A percentile compares a stretch with the other conserved stretches of the same genome.
phyloP scores from a whole-genome alignment of 2,888 invertebrate genomes.

The Phaonia tiefii region DNA sequence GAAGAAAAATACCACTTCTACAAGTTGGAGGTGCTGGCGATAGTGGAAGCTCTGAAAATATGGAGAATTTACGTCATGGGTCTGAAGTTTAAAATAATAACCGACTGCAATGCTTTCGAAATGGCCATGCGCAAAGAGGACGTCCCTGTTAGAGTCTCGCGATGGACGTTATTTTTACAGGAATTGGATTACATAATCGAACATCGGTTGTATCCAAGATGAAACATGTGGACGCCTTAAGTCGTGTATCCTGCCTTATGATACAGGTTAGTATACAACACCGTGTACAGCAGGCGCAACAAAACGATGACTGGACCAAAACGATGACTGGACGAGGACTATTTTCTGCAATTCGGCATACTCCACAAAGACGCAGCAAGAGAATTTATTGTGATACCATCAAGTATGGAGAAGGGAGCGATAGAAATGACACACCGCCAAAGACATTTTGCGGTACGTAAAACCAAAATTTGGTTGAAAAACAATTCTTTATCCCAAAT shows the following conservation, averaged over 20 bases:
- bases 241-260: constrained; percentile 47
- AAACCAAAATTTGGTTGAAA: constrained; percentile 67
- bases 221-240: constrained; percentile 64
- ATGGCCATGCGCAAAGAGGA: constrained; percentile 58
- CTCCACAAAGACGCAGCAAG: constrained; percentile 45
- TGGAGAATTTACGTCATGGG: constrained; percentile 58
- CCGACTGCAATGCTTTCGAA: constrained; percentile 72
- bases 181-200: constrained; percentile 40
- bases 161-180: constrained; percentile 42
- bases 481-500: constrained; percentile 61
- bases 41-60: constrained; percentile 51
- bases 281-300: constrained; percentile 39
- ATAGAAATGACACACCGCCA: constrained; percentile 69
- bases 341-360: constrained; percentile 24
- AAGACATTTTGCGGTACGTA: constrained; percentile 78
- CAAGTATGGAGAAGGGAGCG: background rate
- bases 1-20: constrained; percentile 70
- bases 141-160: constrained; percentile 54
- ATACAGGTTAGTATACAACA: constrained; percentile 36
- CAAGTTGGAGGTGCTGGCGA: constrained; percentile 48
- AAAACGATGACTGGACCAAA: background rate
- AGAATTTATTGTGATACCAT: background rate
- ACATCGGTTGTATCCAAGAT: constrained; percentile 57
- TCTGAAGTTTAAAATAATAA: constrained; percentile 71
- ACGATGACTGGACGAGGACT: background rate